Evolutionary conservation across 2,888 invertebrate genomes (phyloP), one percentile per base, ranked within the genome.

Genomic region (Phyllotreta striolata): DNA sequence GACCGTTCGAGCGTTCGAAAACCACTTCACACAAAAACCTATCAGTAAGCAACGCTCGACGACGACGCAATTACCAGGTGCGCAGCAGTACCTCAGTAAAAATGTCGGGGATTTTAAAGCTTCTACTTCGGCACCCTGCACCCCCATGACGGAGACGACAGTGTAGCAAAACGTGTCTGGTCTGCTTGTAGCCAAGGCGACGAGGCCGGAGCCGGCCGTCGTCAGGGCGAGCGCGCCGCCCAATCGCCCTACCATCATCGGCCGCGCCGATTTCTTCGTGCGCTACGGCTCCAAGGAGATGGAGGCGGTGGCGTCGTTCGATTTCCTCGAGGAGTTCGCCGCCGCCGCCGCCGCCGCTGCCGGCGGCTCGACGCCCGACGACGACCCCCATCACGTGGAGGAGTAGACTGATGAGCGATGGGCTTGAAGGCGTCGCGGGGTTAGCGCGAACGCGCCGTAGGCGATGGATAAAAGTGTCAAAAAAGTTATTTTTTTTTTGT

Each of bases 261-360:
- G 90, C 73, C 86, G 91, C 66, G 87, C 88, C 69, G 91, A 90
- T 76, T 90, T 92, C 84, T 92, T 87, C 85, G 88, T 89, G 67
- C 87, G 91, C 73, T 92, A 87, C 84, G 91, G 91, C 52, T 89
- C 90, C 73, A 87, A 89, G 77, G 91, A 92, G 78, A 85, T 86
- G 67, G 91, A 90, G 78, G 91, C 91, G 67, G 89, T 92, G 72
- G 89, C 91, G 68, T 88, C 87, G 74, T 92, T 92, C 83, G 91
- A 91, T 83, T 92, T 92, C 84, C 86, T 92, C 74, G 89, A 91
- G 81, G 89, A 89, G 75, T 81, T 90, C 74, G 77, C 78, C 64
- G 75, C 76, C 3, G 72, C 76, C 6, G 4, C 24, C 74, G 77
- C 78, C 64, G 75, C 76, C 3, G 72, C 76, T 5, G 4, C 24